Evolutionary conservation across 2,113 vertebrate genomes (phyloP).

Genomic region (Cololabis saira): DNA sequence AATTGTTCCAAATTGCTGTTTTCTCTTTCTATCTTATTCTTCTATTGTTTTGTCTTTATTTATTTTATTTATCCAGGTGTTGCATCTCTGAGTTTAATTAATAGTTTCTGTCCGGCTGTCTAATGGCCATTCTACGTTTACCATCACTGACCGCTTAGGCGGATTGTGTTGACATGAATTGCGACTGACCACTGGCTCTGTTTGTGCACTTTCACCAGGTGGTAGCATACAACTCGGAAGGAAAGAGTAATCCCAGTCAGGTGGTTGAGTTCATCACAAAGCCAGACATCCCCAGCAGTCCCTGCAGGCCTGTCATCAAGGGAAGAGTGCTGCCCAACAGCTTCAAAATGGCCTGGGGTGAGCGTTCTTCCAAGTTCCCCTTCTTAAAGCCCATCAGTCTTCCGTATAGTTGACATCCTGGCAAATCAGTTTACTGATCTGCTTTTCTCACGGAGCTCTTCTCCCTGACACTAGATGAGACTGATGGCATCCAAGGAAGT

Average conservation of each 20-base stretch:
- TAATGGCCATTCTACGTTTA: constrained; percentile 19
- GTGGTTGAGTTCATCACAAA: constrained; percentile 89
- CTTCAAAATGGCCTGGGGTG: constrained; percentile 95
- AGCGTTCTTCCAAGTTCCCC: constrained; percentile 45
- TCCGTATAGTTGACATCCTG: constrained; percentile 11
- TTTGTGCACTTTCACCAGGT: constrained; percentile 81
- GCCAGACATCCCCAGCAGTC: constrained; percentile 90
- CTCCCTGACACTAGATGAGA: constrained; percentile 19
- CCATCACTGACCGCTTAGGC: constrained; percentile 4
- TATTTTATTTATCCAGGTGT: no score
- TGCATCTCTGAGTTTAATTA: no score
- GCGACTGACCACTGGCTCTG: not conserved
- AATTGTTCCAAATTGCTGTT: no score
- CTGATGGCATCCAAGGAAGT: constrained; percentile 22
- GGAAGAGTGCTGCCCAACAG: constrained; percentile 91
- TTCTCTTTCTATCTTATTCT: no score
- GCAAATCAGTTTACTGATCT: constrained; percentile 10
- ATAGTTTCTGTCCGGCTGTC: no score
- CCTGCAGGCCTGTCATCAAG: constrained; percentile 88
- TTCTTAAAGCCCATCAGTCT: constrained; percentile 7
- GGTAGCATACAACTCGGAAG: constrained; percentile 95
- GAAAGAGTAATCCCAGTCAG: constrained; percentile 94
- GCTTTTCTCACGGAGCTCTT: constrained; percentile 7
- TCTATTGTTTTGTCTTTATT: no score
- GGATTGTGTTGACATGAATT: constrained; percentile 5